phyloP scores from a whole-genome alignment of 2,113 vertebrate species.

The Podarcis muralis region DNA sequence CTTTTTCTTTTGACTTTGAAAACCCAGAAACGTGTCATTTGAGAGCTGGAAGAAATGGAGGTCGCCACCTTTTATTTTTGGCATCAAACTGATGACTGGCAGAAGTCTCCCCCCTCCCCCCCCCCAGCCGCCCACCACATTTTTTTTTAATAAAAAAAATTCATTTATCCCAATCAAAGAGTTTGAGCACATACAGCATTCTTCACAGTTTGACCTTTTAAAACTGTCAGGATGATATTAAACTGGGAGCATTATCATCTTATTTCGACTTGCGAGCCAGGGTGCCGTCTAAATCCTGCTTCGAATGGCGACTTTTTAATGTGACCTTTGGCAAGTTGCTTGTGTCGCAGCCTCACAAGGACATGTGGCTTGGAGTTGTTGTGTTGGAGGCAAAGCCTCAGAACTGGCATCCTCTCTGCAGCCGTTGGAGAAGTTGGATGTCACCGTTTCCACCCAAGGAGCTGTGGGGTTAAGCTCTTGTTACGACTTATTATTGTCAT shows the following conservation, averaged over 20 bases:
- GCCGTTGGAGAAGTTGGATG: too few species aligned
- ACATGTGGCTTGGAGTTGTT: neutral
- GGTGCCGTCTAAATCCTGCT: neutral
- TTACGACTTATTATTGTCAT: too few species aligned
- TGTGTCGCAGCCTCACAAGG: neutral
- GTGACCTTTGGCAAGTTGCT: neutral
- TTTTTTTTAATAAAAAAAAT: neutral
- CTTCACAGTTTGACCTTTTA: constrained; percentile 40
- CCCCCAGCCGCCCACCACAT: too few species aligned
- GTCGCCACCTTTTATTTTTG: constrained; percentile 23
- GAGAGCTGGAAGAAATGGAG: constrained; percentile 8
- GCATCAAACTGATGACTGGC: neutral
- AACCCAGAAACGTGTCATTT: neutral
- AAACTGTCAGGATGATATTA: constrained; percentile 6
- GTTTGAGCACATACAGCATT: constrained; percentile 12
- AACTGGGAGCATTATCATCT: constrained; percentile 9
- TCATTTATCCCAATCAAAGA: neutral
- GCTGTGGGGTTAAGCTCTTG: too few species aligned
- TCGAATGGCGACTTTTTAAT: neutral
- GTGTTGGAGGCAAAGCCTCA: neutral
- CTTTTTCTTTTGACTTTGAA: constrained; percentile 10
- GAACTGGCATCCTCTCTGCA: too few species aligned
- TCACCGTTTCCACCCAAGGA: too few species aligned
- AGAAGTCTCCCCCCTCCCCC: neutral
- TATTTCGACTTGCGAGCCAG: neutral